Evolutionary conservation across 2,113 vertebrate genomes (phyloP), one percentile per base, ranked within the genome.

Genomic region (Rhizomys pruinosus): DNA sequence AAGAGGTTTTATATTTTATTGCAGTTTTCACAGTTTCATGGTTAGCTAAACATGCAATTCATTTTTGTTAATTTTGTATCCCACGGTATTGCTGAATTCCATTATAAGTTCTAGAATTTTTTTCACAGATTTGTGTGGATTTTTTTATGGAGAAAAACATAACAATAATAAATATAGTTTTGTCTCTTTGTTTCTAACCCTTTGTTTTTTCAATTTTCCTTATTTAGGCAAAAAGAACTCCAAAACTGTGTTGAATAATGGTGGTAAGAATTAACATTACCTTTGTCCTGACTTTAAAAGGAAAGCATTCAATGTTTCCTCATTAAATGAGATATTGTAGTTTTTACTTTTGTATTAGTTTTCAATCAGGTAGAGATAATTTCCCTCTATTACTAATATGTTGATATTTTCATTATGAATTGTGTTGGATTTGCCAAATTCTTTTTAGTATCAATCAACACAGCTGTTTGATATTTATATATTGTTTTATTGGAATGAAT

Each of bases 381-480:
- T 74, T 6, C 10, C 3, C 47, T 69, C 23, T 25, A 27, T 80
- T 88, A 19, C 29, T 63, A 71, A 69, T 16, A 39, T 88, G 61
- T 9, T 84, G 7, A 25, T 34, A 57, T 88, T 94, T 87, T 84
- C 80, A 69, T 93, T 63, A 80, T 44, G 52, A 68, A 39, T 69
- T 19, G 15, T 63, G 8, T 10, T 69, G 19, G 10, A 68, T n/a
- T 88, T 88, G 6, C 59, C 42, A 88, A 88, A 42, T 39, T 27
- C 16, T 68, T 80, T 63, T 61, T 63, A 13, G 15, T 27, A 37
- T 34, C 61, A 63, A 17, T 7, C 47, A 20, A 64, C 52, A 8
- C 32, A 19, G 57, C 57, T 66, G 61, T 32, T 47, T 71, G 44
- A 34, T 72, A n/a, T 72, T 96, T 94, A 68, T 66, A 10, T 42